phyloP scores from a whole-genome alignment of 1,140 invertebrate species.

The Drosophila nikananu region DNA sequence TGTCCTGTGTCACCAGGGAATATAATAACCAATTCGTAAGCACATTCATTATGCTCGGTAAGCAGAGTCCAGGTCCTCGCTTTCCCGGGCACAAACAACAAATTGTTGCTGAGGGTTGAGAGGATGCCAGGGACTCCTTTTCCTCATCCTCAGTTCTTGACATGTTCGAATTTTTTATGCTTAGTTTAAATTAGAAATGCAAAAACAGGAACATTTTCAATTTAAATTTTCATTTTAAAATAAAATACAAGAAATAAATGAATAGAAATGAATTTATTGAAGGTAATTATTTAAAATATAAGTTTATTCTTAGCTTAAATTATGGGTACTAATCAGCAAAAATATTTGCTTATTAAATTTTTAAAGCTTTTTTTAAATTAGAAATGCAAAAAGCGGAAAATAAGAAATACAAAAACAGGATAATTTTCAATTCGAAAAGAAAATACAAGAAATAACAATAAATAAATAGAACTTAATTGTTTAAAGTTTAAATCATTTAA shows the following conservation, averaged over 20 bases:
- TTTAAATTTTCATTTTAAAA: no score
- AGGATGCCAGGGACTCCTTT: neutral
- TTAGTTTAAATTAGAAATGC: no score
- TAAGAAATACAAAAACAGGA: no score
- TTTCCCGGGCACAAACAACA: slow-evolving; percentile 9
- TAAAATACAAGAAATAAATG: neutral
- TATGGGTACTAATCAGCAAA: no score
- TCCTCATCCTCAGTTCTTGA: neutral
- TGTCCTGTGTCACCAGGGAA: slow-evolving; percentile 36
- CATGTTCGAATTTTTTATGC: neutral
- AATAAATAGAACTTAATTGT: neutral
- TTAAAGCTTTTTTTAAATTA: no score
- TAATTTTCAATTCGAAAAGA: neutral
- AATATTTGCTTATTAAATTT: no score
- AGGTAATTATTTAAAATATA: neutral
- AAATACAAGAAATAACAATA: neutral
- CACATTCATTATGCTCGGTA: slow-evolving; percentile 67
- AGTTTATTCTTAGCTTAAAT: neutral
- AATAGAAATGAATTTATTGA: fast-evolving
- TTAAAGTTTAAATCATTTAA: neutral
- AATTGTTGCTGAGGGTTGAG: slow-evolving; percentile 5
- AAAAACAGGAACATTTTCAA: neutral
- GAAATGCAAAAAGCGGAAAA: no score
- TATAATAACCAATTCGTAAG: slow-evolving; percentile 81
- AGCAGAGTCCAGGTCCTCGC: slow-evolving; percentile 31